These are phyloP conservation scores for Limonius californicus DNA, from an alignment of 1,140 invertebrate species.

Conservation along the genomic window DNA sequence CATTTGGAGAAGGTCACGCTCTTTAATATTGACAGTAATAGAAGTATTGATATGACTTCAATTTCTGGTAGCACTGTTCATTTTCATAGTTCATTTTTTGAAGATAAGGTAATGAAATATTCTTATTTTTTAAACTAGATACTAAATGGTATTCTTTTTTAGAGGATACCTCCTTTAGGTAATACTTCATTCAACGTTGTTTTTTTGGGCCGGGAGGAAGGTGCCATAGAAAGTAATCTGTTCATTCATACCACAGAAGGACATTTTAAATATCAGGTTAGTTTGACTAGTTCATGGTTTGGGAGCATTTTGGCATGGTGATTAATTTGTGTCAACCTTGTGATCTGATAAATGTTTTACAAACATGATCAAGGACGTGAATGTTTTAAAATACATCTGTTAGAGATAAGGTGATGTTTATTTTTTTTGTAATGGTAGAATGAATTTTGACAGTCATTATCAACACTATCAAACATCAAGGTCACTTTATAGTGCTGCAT, in stretches of 20 bases:
- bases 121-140: too few species aligned
- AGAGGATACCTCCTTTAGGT: conserved; percentile 80
- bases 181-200: conserved; percentile 96
- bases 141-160: conserved; percentile 38
- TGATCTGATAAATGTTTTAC: background rate
- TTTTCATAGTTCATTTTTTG: conserved; percentile 91
- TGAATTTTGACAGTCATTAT: background rate
- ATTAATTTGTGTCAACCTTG: too few species aligned
- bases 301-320: too few species aligned
- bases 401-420: too few species aligned
- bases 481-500: background rate
- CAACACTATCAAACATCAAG: background rate
- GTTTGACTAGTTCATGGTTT: too few species aligned
- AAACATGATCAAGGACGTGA: background rate
- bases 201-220: conserved; percentile 87
- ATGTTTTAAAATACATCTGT: background rate
- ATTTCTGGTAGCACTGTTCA: conserved; percentile 83
- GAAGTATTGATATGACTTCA: conserved; percentile 75
- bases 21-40: conserved; percentile 69
- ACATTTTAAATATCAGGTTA: conserved; percentile 75
- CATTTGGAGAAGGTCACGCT: conserved; percentile 75
- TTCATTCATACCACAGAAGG: conserved; percentile 93
- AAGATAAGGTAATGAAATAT: conserved; percentile 81
- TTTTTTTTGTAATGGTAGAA: background rate
- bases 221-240: conserved; percentile 81